Evolutionary conservation across 2,113 vertebrate genomes (phyloP).

Genomic region (Genyomyrus donnyi): DNA sequence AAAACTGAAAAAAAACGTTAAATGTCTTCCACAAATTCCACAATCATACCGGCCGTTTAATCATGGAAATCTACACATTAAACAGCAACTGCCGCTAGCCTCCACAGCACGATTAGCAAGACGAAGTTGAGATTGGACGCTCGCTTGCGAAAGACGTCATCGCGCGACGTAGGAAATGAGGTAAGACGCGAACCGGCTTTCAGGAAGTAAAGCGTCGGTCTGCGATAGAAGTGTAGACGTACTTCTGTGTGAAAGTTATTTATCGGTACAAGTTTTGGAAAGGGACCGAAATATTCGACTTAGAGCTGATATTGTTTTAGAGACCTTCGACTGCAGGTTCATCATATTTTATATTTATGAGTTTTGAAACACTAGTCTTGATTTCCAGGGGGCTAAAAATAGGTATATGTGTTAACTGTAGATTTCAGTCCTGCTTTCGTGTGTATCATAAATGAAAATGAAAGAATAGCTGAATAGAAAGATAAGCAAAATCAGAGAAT

Average conservation of each 20-base stretch:
- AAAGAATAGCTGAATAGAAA: background rate
- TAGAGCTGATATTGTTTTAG: background rate
- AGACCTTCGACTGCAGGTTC: background rate
- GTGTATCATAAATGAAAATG: background rate
- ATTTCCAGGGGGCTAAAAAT: background rate
- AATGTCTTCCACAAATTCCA: background rate
- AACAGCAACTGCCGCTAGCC: background rate
- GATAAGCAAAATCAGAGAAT: background rate
- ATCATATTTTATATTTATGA: background rate
- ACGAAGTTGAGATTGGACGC: background rate
- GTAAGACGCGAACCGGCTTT: background rate
- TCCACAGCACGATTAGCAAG: background rate
- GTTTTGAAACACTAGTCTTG: background rate
- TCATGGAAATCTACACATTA: background rate
- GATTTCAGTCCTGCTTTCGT: background rate
- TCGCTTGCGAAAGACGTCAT: background rate
- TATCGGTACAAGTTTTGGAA: background rate
- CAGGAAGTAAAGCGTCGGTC: background rate
- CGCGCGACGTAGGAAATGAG: slow-evolving; percentile 5
- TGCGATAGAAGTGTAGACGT: background rate
- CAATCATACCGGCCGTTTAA: background rate
- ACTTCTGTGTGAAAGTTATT: background rate
- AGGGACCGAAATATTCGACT: background rate
- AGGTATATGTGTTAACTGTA: background rate
- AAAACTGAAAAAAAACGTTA: background rate